A percentile compares a stretch with the other conserved stretches of the same genome.
Evolutionary conservation across 30 jellyfish, hydroid and myxozoan genomes (phyloP).

Genomic region (Hydractinia echinata): DNA sequence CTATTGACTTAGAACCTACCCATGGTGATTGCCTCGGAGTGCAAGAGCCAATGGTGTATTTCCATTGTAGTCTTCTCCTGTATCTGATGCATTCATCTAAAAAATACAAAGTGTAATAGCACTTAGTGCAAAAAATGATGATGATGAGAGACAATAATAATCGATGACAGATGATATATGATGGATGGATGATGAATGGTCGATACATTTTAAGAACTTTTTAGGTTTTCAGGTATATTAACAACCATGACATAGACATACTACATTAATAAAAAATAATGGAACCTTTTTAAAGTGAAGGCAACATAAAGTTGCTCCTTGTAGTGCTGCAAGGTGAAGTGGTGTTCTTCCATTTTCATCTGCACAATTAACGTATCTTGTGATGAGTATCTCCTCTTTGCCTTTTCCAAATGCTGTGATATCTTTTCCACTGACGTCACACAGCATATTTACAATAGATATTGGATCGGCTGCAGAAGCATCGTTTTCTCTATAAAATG

Average conservation of each 20-base stretch:
- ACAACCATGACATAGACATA: neutral
- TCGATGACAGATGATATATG: neutral
- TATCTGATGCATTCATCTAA: slow-evolving; percentile 33
- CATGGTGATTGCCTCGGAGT: slow-evolving; percentile 34
- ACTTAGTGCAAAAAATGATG: too few species aligned
- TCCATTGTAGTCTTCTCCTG: slow-evolving; percentile 30
- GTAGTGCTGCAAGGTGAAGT: slow-evolving; percentile 21
- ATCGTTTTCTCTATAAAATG: neutral
- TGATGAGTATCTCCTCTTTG: neutral
- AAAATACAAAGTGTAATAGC: neutral
- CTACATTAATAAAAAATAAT: neutral
- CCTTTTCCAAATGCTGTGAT: slow-evolving; percentile 8
- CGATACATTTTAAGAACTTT: neutral
- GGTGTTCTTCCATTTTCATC: slow-evolving; percentile 7
- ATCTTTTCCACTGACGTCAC: neutral
- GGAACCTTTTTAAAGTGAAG: slow-evolving; percentile 33
- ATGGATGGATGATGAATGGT: neutral
- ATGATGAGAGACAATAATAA: too few species aligned
- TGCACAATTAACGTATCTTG: slow-evolving; percentile 14
- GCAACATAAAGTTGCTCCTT: slow-evolving; percentile 44
- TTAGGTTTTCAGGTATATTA: neutral
- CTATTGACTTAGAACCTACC: slow-evolving; percentile 12
- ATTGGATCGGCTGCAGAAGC: slow-evolving; percentile 38
- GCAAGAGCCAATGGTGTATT: slow-evolving; percentile 55
- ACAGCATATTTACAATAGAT: slow-evolving; percentile 29